A percentile compares a stretch with the other conserved stretches of the same genome.
Evolutionary conservation across 1,140 invertebrate species (phyloP).

Genomic region (Vanessa tameamea): DNA sequence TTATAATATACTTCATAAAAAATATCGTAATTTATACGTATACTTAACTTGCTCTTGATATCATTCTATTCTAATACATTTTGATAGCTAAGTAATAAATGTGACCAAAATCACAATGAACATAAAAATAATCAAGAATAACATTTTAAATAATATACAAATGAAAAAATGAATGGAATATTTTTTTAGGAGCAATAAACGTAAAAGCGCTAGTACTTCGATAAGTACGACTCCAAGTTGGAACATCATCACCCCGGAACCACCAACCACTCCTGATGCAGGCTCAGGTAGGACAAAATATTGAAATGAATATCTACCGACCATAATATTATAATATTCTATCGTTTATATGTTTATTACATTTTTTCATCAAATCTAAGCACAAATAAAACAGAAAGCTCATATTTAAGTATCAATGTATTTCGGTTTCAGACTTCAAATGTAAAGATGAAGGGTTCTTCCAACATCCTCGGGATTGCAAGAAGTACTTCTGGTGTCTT

Average conservation of each 20-base stretch:
- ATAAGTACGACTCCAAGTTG: slow-evolving; percentile 67
- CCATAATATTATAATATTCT: no score
- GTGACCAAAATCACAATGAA: no score
- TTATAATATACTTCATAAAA: no score
- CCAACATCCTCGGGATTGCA: slow-evolving; percentile 95
- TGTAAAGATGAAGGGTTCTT: slow-evolving; percentile 97
- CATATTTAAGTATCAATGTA: neutral
- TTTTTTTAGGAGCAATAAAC: slow-evolving; percentile 52
- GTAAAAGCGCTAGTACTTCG: slow-evolving; percentile 46
- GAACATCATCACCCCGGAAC: slow-evolving; percentile 87
- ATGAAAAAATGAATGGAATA: neutral
- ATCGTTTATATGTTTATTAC: neutral
- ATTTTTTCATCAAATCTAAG: neutral
- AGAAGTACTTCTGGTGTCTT: slow-evolving; percentile 97
- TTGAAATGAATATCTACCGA: no score
- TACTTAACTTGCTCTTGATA: no score
- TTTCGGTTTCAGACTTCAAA: slow-evolving; percentile 86
- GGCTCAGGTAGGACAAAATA: slow-evolving; percentile 84
- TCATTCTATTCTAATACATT: no score
- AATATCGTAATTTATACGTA: no score
- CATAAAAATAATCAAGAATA: no score
- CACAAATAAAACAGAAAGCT: no score
- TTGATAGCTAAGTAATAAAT: no score
- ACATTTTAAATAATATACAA: no score
- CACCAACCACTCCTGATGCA: slow-evolving; percentile 94